Conservation (phyloP, 2,113 vertebrate genomes). For the Laterallus jamaicensis region DNA sequence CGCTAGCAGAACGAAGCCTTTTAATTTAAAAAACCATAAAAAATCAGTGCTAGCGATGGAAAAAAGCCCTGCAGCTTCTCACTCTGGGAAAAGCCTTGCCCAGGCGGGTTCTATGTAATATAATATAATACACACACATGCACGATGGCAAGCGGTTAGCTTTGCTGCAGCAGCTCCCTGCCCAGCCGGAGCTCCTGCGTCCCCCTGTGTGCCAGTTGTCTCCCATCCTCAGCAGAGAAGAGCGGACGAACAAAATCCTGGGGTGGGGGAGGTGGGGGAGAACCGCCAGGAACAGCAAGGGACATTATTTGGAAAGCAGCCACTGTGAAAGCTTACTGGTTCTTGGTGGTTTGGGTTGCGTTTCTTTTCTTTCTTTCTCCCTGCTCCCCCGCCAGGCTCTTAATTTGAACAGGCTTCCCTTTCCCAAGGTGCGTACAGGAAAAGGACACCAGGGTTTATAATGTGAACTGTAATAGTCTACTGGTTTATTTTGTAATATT, state of each 20-base stretch:
- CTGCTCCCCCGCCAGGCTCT: not conserved
- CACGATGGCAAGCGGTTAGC: not conserved
- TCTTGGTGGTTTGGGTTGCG: not conserved
- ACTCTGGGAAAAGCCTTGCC: not conserved
- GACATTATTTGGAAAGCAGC: slow-evolving; percentile 17
- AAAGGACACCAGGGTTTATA: slow-evolving; percentile 67
- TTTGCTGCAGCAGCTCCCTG: not conserved
- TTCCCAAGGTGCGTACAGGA: slow-evolving; percentile 48
- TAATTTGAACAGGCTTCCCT: slow-evolving; percentile 61
- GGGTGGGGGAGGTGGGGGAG: not conserved
- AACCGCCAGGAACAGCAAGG: not conserved
- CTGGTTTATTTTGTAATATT: slow-evolving; percentile 67
- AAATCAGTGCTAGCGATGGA: slow-evolving; percentile 21
- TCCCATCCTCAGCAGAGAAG: slow-evolving; percentile 36
- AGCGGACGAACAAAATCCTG: not conserved
- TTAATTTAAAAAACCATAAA: not conserved
- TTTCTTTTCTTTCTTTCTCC: not conserved
- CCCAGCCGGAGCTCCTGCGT: not conserved
- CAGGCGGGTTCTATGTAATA: not conserved
- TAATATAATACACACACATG: slow-evolving; percentile 12
- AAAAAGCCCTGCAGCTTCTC: slow-evolving; percentile 31
- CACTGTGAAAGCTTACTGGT: not conserved
- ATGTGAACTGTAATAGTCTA: slow-evolving; percentile 77
- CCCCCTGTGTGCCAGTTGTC: not conserved
- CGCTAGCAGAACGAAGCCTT: slow-evolving; percentile 7